These are phyloP conservation scores for Tamias sibiricus DNA, from an alignment of 2,113 vertebrate species.

Conservation along the genomic window DNA sequence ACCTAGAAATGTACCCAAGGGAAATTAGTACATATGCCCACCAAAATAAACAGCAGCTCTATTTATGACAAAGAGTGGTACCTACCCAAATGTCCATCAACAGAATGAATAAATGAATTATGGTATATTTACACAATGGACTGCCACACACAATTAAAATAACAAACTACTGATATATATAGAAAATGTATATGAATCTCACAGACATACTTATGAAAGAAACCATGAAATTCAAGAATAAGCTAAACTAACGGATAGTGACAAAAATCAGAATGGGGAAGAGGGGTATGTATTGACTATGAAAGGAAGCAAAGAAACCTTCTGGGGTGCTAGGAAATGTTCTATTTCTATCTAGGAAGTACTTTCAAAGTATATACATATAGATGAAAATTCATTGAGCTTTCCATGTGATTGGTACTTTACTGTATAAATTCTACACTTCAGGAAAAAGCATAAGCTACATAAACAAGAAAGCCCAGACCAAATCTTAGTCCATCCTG, in stretches of 20 bases:
- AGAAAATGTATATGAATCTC: not conserved
- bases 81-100: not conserved
- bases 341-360: not conserved
- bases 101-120: not conserved
- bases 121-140: not conserved
- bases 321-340: not conserved
- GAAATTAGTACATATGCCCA: not conserved
- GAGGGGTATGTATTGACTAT: not conserved
- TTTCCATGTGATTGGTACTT: not conserved
- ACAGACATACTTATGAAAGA: not conserved
- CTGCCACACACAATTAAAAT: not conserved
- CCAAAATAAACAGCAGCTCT: constrained; percentile 12
- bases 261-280: not conserved
- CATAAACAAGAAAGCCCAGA: not conserved
- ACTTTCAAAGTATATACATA: not conserved
- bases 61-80: not conserved
- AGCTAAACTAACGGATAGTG: not conserved
- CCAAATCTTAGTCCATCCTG: constrained; percentile 16
- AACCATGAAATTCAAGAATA: constrained; percentile 26
- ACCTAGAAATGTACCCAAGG: constrained; percentile 16
- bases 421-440: not conserved
- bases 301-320: not conserved
- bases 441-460: constrained; percentile 8
- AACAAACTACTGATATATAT: not conserved
- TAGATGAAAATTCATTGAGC: not conserved